Evolutionary conservation across 2,113 vertebrate species (phyloP).

Genomic region (Equus quagga): DNA sequence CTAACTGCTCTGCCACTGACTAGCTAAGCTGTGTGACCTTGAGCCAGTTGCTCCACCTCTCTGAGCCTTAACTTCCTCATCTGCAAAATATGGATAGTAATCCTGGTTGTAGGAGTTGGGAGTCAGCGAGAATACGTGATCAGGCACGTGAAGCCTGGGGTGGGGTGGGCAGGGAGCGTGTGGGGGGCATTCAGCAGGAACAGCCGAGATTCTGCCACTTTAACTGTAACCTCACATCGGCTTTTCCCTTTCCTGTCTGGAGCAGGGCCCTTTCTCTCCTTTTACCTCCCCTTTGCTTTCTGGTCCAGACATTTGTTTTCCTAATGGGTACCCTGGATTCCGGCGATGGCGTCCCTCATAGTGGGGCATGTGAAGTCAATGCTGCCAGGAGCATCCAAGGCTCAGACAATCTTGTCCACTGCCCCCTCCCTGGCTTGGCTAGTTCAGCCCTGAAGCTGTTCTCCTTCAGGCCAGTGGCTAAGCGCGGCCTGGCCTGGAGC

Average conservation of each 20-base stretch:
- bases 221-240: rapidly evolving
- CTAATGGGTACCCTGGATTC: neutral
- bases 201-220: rapidly evolving
- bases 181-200: neutral
- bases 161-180: rapidly evolving
- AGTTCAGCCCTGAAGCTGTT: no score
- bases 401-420: rapidly evolving
- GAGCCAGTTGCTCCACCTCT: neutral
- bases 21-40: neutral
- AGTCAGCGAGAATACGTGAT: neutral
- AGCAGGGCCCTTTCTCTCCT: neutral
- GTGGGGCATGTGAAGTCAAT: neutral
- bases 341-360: rapidly evolving
- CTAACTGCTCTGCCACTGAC: neutral
- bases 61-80: neutral
- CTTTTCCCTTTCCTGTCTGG: neutral
- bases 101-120: neutral
- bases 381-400: rapidly evolving
- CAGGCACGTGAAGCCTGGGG: neutral
- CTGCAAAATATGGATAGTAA: neutral
- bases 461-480: neutral
- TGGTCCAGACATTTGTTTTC: neutral
- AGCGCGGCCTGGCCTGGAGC: neutral
- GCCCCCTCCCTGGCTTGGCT: neutral
- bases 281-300: neutral